Evolutionary conservation across 2,797 vertebrate species (phyloP).

Genomic region (Poeciliopsis gracilis): DNA sequence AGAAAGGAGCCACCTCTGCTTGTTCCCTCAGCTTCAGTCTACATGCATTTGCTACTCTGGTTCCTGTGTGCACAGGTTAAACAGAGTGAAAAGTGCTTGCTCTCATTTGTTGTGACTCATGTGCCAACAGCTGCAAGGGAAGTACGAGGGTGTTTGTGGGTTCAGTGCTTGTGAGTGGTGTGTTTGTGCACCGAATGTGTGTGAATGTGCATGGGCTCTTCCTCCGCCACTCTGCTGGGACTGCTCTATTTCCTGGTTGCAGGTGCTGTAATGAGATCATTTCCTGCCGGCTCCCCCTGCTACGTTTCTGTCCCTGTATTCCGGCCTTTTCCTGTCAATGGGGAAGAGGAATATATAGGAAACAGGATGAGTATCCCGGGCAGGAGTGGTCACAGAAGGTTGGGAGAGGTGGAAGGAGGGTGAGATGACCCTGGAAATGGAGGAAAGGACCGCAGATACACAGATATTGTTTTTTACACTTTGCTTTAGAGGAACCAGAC

Average conservation of each 20-base stretch:
- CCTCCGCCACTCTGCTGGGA: slow-evolving; percentile 51
- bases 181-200: slow-evolving; percentile 29
- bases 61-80: slow-evolving; percentile 23
- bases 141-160: slow-evolving; percentile 59
- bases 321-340: slow-evolving; percentile 75
- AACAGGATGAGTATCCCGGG: slow-evolving; percentile 84
- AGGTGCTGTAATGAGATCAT: slow-evolving; percentile 84
- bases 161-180: slow-evolving; percentile 43
- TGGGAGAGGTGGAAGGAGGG: slow-evolving; percentile 57
- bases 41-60: slow-evolving; percentile 10
- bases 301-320: slow-evolving; percentile 62
- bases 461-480: slow-evolving; percentile 1
- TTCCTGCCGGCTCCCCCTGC: slow-evolving; percentile 66
- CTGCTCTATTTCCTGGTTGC: slow-evolving; percentile 75
- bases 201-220: slow-evolving; percentile 24
- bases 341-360: slow-evolving; percentile 77
- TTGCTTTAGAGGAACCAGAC: background rate
- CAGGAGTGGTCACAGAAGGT: slow-evolving; percentile 68
- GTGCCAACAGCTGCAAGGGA: slow-evolving; percentile 80
- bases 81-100: slow-evolving; percentile 46
- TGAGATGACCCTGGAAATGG: slow-evolving; percentile 65
- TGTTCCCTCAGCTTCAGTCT: slow-evolving; percentile 11
- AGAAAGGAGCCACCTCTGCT: background rate
- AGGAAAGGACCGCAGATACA: slow-evolving; percentile 36
- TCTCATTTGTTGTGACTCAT: slow-evolving; percentile 74